Evolutionary conservation across 2,888 invertebrate genomes (phyloP), one percentile per base, ranked within the genome.

Genomic region (Eupithecia inturbata): DNA sequence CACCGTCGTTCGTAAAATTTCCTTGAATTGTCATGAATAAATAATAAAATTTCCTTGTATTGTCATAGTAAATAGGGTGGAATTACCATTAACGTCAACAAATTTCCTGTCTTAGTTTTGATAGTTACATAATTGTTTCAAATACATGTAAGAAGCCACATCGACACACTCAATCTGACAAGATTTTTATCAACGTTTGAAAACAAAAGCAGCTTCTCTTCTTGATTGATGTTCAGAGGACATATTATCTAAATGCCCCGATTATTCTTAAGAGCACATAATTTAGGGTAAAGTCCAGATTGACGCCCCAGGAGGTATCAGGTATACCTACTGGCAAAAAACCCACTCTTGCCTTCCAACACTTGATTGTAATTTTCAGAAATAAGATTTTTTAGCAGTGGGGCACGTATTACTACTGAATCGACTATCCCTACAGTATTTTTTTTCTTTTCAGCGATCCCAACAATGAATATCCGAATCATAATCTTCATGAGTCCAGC

Each of bases 401-500:
- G 10, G 10, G 3, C 3, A 10, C 9, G 49, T 49, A 45, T 49
- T n/a, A n/a, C n/a, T 7, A 16, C 3, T 19, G 45, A 45, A 2
- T 19, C 12, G n/a, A 49, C 53, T 53, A 22, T 22, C 9, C n/a
- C 57, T 26, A 57, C 26, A 22, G 3, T 53, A n/a, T 26, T 62
- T 45, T 83, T 85, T 41, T 33, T 26, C 57, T 41, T 84, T 86
- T 45, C 81, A 94, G 94, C 49, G 87, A 91, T 77, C 93, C 93
- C 6, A 88, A 84, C 19, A 26, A 57, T 26, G 62, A 62, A 62
- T 62, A 62, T 31, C 31, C 62, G 19, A 57, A 49, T n/a, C 5
- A 60, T 16, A 16, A 19, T 1, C 83, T 89, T 63, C 87, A 88
- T 33, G 80, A 85, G 1, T 82, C 80, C 1, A 87, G 83, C 0